Conservation (phyloP, 2,113 vertebrate species). For the Parus major region DNA sequence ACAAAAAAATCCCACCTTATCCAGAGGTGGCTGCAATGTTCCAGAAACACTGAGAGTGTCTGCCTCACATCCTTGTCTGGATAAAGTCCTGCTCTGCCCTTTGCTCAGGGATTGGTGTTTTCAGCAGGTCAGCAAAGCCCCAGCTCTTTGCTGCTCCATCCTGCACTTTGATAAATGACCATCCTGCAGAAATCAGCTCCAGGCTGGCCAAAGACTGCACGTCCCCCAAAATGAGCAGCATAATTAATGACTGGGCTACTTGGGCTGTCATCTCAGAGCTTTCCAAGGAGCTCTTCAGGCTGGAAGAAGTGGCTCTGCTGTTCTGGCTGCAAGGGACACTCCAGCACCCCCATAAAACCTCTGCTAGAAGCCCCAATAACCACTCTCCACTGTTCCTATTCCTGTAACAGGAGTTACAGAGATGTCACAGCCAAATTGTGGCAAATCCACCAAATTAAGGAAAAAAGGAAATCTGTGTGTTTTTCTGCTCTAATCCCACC, state of each 20-base stretch:
- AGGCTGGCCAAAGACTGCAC: neutral
- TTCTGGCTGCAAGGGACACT: neutral
- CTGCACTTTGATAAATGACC: neutral
- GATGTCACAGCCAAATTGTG: neutral
- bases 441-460: neutral
- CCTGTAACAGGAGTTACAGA: neutral
- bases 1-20: neutral
- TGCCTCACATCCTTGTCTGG: neutral
- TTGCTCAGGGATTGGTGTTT: neutral
- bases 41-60: neutral
- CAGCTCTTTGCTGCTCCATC: neutral
- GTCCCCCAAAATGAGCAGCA: neutral
- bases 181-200: neutral
- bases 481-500: neutral
- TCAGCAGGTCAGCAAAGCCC: neutral
- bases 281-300: neutral
- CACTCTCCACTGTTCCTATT: neutral
- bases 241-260: neutral
- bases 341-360: neutral
- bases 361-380: neutral
- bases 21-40: neutral
- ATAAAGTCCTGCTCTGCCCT: neutral
- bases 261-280: neutral
- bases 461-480: rapidly evolving
- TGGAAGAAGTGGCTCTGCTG: neutral